Evolutionary conservation across 1,140 invertebrate species (phyloP).

Genomic region (Zaprionus davidi): DNA sequence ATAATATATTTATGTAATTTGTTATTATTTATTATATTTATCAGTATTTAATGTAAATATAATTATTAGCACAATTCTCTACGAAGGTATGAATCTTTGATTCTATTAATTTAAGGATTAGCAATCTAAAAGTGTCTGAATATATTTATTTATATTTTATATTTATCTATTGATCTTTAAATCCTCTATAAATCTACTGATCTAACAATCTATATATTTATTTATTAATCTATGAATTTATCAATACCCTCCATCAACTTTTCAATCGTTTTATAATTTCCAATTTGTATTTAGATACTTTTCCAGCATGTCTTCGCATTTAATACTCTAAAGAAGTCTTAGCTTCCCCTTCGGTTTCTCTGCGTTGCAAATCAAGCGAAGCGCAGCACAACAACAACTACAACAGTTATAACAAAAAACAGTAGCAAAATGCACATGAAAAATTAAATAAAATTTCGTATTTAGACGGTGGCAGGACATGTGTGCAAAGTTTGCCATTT

Average conservation of each 20-base stretch:
- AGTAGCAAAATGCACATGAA: conserved; percentile 14
- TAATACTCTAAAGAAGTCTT: background rate
- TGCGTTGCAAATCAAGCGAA: conserved; percentile 43
- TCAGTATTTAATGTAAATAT: no score
- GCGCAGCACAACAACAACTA: background rate
- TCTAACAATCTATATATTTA: background rate
- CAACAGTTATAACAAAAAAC: background rate
- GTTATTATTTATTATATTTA: background rate
- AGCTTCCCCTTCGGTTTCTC: conserved; percentile 4
- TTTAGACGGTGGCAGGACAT: conserved; percentile 30
- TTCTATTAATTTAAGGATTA: no score
- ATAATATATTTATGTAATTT: background rate
- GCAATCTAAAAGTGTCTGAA: background rate
- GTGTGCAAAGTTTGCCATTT: conserved; percentile 32
- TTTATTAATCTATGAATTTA: background rate
- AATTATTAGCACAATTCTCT: no score
- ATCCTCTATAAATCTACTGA: background rate
- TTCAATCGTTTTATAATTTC: background rate
- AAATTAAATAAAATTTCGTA: conserved; percentile 47
- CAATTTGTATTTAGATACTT: background rate
- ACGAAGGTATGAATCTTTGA: no score
- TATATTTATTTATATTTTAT: background rate
- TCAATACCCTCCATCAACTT: background rate
- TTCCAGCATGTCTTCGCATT: background rate
- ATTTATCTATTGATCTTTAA: background rate